Percentiles rank a stretch among this genome's conserved stretches.
Evolutionary conservation across 2,113 vertebrate genomes (phyloP).

Genomic region (Verasper variegatus): DNA sequence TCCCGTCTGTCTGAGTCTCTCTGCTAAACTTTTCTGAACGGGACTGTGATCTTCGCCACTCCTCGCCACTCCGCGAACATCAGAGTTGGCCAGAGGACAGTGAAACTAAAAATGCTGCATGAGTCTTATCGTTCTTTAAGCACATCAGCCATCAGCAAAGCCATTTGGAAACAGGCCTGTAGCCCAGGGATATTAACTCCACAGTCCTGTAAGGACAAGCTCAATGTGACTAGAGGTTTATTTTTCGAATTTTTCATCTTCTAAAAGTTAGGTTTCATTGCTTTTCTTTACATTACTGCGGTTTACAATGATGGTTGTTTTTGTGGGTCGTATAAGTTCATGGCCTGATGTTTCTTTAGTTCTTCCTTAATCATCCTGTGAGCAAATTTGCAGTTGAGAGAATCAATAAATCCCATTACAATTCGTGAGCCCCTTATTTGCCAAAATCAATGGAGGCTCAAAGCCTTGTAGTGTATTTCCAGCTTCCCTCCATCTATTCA

Average conservation of each 20-base stretch:
- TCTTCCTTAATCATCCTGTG: neutral
- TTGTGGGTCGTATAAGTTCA: neutral
- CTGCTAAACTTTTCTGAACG: neutral
- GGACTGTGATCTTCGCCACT: neutral
- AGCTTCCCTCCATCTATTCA: neutral
- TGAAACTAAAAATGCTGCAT: neutral
- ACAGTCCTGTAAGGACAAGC: neutral
- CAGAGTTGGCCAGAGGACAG: neutral
- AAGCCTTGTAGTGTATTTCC: neutral
- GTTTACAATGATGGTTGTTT: neutral
- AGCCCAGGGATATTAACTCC: neutral
- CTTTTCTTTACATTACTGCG: neutral
- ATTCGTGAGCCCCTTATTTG: neutral
- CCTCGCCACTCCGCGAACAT: neutral
- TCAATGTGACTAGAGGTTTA: neutral
- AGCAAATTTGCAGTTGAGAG: neutral
- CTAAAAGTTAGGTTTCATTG: neutral
- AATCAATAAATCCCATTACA: neutral
- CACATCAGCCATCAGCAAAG: neutral
- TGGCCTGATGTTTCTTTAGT: neutral
- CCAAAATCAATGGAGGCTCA: neutral
- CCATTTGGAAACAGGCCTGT: neutral
- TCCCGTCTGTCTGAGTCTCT: neutral
- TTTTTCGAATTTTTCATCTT: neutral
- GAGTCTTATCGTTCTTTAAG: neutral